Evolutionary conservation across 2,797 vertebrate species (phyloP), one percentile per base, ranked within the genome.

Genomic region (Leucoraja ocellata): DNA sequence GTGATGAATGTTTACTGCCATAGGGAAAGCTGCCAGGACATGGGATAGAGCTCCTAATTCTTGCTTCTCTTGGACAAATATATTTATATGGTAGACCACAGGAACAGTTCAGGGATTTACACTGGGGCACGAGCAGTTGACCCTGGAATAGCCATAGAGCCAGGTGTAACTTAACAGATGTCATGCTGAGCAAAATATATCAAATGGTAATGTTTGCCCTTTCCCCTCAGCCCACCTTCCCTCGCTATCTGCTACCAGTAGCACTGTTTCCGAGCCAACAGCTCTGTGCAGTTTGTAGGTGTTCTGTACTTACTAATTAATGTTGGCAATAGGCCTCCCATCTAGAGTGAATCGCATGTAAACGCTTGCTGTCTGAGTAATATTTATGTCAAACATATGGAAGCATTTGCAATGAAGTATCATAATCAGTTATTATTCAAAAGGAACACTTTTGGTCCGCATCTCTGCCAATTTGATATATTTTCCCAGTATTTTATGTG

Each of bases 241-340:
- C 95, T 96, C 97, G 96, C 97, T 97, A 96, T 97, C 96, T 97
- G 95, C 96, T 97, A 96, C 95, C 94, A 95, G 96, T 97, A 96
- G 95, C 96, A 97, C 96, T 96, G 96, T 96, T 96, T 96, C 97
- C 95, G 61, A 95, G 18, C 18, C 71, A 21, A 18, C 18, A 95
- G 93, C 93, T 95, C 94, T 93, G 54, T 93, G 71, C 71, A 73
- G 21, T 78, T 46, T 61, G 28, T 90, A 32, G 39, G 54, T 86
- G 71, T 74, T 73, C 25, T 76, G 8, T 58, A 46, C 3, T 95
- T 93, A 94, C 96, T 93, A 93, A 18, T 94, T 94, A 95, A 71
- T 93, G 93, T 93, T 95, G 93, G 36, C 96, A 54, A 7, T 95
- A 93, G 95, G 74, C 93, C 94, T 94, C 94, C 94, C 94, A 94